Evolutionary conservation across 2,888 invertebrate genomes (phyloP), one percentile per base, ranked within the genome.

Genomic region (Digitonthophagus gazella): DNA sequence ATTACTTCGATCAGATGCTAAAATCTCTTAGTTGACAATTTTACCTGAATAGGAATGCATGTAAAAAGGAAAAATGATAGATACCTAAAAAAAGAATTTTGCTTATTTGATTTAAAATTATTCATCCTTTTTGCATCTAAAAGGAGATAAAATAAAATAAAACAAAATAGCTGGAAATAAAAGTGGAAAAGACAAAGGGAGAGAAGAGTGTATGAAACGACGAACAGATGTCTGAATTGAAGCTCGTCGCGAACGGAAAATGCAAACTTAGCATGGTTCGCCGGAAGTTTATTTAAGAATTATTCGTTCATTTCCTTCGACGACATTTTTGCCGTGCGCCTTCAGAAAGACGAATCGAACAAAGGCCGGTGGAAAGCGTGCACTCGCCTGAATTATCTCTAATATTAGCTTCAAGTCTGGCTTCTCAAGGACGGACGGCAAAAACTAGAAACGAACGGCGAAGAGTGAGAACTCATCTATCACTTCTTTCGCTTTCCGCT

Each of bases 221-320:
- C 18, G 18, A 61, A 61, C 18, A 61, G 61, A 61, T 20, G 61
- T 20, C 19, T 20, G 61, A 61, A 18, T 61, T 19, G 61, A 61
- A 61, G 16, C 15, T 16, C 8, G 58, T 19, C 19, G 20, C 18
- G n/a, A n/a, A 6, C 6, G 11, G 28, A 44, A 44, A 61, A 61
- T 61, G 61, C 61, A 61, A 61, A 61, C 61, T 61, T 61, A 19
- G 61, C 61, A 61, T 19, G 18, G 61, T n/a, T 20, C 19, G 20
- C 16, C 20, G 61, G 61, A 61, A 61, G 61, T 61, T 61, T 61
- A 61, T 61, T 61, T 61, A 61, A 61, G 61, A 61, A 61, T 61
- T 61, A 61, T 61, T 61, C 61, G 61, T 61, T 19, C 61, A 61
- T 61, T 61, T 61, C 61, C 61, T 18, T 18, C 61, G 6, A 5